Percentiles rank a stretch among this genome's conserved stretches.
phyloP scores from a whole-genome alignment of 1,140 invertebrate species.

The Drosophila mayri region DNA sequence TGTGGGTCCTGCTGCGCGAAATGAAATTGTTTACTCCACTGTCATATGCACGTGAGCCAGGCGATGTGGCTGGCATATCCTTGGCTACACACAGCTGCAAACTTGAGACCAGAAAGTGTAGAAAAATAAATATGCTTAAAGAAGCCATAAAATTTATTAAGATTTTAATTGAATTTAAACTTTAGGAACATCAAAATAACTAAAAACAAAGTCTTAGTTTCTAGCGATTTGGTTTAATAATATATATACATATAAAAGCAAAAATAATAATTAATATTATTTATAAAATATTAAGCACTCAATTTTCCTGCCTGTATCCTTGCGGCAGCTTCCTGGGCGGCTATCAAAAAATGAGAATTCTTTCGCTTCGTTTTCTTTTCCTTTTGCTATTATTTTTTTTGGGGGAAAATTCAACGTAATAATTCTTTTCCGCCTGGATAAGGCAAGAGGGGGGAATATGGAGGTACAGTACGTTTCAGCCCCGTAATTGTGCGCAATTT shows the following conservation, averaged over 20 bases:
- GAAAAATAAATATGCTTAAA: neutral
- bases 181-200: too few species aligned
- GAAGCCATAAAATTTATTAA: neutral
- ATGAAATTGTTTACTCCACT: constrained; percentile 83
- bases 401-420: constrained; percentile 77
- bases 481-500: constrained; percentile 79
- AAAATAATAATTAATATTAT: neutral
- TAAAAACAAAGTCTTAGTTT: neutral
- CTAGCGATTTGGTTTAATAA: neutral
- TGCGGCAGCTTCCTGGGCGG: constrained; percentile 48
- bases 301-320: constrained; percentile 16
- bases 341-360: constrained; percentile 81
- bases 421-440: constrained; percentile 84
- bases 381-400: constrained; percentile 43
- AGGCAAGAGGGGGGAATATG: constrained; percentile 15
- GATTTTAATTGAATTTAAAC: neutral
- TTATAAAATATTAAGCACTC: neutral
- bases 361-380: constrained; percentile 51
- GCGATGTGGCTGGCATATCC: constrained; percentile 44
- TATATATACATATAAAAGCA: too few species aligned
- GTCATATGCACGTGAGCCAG: constrained; percentile 77
- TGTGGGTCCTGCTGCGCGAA: constrained; percentile 73
- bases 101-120: neutral
- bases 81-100: neutral
- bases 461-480: constrained; percentile 38